These are phyloP conservation scores for Caenorhabditis imperialis DNA, from an alignment of 2,888 invertebrate species.

Conservation along the genomic window DNA sequence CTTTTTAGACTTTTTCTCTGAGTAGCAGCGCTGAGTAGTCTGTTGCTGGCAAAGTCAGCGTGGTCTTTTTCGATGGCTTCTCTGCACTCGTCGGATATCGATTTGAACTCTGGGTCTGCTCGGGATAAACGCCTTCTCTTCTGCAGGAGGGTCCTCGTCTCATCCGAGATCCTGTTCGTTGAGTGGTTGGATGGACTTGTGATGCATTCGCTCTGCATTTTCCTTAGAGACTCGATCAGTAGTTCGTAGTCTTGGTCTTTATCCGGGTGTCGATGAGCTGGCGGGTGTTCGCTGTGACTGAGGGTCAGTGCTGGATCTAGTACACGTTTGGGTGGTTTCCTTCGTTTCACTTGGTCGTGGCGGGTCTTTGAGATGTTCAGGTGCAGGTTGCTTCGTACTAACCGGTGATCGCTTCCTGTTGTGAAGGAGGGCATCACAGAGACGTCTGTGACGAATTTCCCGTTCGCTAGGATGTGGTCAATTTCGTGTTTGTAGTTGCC, in stretches of 20 bases:
- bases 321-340: conserved; percentile 1
- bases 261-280: too few relatives aligned
- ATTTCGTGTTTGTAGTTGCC: background rate
- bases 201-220: background rate
- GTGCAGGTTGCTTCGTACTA: conserved; percentile 2
- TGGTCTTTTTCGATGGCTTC: conserved; percentile 8
- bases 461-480: conserved; percentile 7
- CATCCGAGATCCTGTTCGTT: background rate
- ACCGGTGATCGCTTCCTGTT: conserved; percentile 4
- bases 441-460: background rate
- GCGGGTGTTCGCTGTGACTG: too few relatives aligned
- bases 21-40: background rate
- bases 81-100: conserved; percentile 1
- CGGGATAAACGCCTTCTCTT: background rate
- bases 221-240: background rate
- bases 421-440: conserved; percentile 4
- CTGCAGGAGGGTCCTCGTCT: background rate
- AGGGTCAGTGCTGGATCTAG: conserved; percentile 1
- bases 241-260: background rate
- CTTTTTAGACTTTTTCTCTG: background rate
- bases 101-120: conserved; percentile 1
- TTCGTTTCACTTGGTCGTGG: background rate
- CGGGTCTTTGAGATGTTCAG: background rate
- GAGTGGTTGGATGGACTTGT: background rate
- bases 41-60: background rate